Percentiles rank a stretch among this genome's conserved stretches.
phyloP scores from a whole-genome alignment of 2,888 invertebrate species.

The Cynaeus angustus region DNA sequence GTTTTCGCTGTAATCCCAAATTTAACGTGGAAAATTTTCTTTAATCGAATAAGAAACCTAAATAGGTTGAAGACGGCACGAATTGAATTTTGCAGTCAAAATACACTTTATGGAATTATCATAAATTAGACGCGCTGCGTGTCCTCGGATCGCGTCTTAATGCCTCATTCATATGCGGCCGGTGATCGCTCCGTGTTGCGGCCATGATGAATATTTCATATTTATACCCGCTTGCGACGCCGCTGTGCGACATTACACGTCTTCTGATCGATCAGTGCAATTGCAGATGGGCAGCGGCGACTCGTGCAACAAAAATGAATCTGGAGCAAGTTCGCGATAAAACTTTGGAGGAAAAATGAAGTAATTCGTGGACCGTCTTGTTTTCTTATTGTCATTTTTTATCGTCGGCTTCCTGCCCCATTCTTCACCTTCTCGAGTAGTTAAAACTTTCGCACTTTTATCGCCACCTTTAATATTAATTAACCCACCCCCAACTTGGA shows the following conservation, averaged over 20 bases:
- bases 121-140: conserved; percentile 65
- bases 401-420: too few relatives aligned
- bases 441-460: too few relatives aligned
- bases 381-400: too few relatives aligned
- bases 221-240: conserved; percentile 56
- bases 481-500: too few relatives aligned
- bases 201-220: conserved; percentile 68
- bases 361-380: too few relatives aligned
- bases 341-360: too few relatives aligned
- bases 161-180: conserved; percentile 68
- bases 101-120: conserved; percentile 67
- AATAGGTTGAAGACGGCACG: conserved; percentile 53
- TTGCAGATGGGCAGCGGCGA: conserved; percentile 1
- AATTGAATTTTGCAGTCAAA: conserved; percentile 64
- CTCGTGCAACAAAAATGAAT: not conserved
- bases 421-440: too few relatives aligned
- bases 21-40: conserved; percentile 47
- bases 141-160: conserved; percentile 62
- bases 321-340: too few relatives aligned
- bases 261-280: conserved; percentile 51
- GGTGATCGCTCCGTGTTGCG: conserved; percentile 64
- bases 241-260: conserved; percentile 36
- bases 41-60: conserved; percentile 52
- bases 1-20: conserved; percentile 43
- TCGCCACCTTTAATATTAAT: too few relatives aligned